Evolutionary conservation across 2,797 vertebrate genomes (phyloP), one percentile per base, ranked within the genome.

Genomic region (Tarsius wallacei): DNA sequence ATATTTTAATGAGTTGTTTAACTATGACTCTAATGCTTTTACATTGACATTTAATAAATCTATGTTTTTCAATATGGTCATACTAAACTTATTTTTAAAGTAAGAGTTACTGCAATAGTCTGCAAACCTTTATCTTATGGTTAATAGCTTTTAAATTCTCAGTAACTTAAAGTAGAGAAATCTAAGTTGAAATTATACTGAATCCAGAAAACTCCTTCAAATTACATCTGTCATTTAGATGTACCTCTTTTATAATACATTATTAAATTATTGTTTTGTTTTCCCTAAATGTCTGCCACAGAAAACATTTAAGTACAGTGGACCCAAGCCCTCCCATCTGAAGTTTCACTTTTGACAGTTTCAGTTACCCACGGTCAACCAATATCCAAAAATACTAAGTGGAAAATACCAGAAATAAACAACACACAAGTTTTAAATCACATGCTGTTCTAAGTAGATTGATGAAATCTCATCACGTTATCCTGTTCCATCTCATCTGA

Each of bases 261-360:
- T 71, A 68, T 7, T 95, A 74, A 59, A 15, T 55, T 80, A 26
- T 70, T 92, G 19, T 57, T 87, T 71, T 76, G 24, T 87, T 76
- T 90, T 63, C 17, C 42, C 14, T 94, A 71, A 57, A 55, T 64
- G 24, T 88, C 63, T 71, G 13, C 17, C 36, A 42, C 6, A 53
- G 47, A 68, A 42, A 64, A 78, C 42, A 16, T 22, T 26, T 26
- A 51, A 57, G 53, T 24, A 24, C 21, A 57, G n/a, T 55, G 33
- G 76, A 55, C 7, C 12, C 42, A 42, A 42, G 42, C 42, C 51
- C 74, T n/a, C 51, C 15, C 57, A 57, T 24, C 19, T 22, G 21
- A 14, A 4, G 12, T 78, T 78, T 57, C 1, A 4, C 31, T 55
- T 55, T 78, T 31, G 2, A 19, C 31, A 12, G 31, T 14, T 21